These are phyloP conservation scores for Cyanoderma ruficeps DNA, from an alignment of 2,113 vertebrate species.

Conservation along the genomic window DNA sequence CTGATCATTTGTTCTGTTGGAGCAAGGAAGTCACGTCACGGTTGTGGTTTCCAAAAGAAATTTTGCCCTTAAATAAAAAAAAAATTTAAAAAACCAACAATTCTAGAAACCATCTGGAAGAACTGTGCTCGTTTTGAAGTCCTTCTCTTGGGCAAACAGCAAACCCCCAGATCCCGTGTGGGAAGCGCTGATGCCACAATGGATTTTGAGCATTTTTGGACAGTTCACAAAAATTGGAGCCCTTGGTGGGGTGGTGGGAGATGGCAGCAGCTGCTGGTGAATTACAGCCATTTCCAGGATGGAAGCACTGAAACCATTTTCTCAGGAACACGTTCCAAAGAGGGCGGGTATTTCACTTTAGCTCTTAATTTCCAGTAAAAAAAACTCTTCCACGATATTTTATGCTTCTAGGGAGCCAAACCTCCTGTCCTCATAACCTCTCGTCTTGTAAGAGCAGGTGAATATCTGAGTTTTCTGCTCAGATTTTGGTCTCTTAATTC, in stretches of 20 bases:
- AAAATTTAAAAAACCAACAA: no score
- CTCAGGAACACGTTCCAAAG: background rate
- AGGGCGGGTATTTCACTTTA: background rate
- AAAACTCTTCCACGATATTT: background rate
- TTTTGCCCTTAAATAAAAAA: background rate
- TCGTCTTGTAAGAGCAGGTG: background rate
- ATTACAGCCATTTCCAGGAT: background rate
- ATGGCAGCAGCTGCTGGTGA: background rate
- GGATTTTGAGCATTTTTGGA: background rate
- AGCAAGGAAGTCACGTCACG: background rate
- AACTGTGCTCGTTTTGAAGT: background rate
- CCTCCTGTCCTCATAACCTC: background rate
- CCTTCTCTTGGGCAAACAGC: background rate
- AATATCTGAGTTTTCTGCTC: background rate
- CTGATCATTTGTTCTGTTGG: background rate
- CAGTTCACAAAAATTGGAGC: background rate
- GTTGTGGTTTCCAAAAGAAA: background rate
- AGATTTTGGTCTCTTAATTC: background rate
- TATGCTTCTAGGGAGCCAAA: background rate
- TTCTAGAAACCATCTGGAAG: background rate
- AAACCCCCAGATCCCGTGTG: background rate
- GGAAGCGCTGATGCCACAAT: background rate
- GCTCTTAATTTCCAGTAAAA: background rate
- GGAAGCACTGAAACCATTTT: constrained; percentile 32
- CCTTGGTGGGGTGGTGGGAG: background rate